Base-by-base conservation (phyloP, 2,113 vertebrate species). In the Cyanoderma ruficeps region DNA sequence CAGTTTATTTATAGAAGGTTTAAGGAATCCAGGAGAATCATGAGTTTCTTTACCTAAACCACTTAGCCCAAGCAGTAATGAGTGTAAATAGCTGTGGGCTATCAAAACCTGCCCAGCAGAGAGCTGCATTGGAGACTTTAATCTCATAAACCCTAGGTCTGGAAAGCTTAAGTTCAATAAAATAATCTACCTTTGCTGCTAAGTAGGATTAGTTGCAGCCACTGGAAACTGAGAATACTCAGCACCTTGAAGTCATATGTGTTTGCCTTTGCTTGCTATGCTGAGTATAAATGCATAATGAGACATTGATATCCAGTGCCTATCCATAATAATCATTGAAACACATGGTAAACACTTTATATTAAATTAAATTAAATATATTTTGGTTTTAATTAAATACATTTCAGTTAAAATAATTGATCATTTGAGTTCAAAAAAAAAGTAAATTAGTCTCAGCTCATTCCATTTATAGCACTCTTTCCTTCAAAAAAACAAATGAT, bases 141-240 rank as follows among this genome's bases (percentile, higher is more conserved):
- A 71, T 94, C 87, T 84, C 65, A 60, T 87, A 84, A 91, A 78
- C 44, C 65, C n/a, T 61, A 77, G 30, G 39, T 59, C 33, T 88
- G 53, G 41, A 89, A 77, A 63, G 27, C 47, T 96, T 88, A 82
- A 78, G 10, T 84, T 85, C 65, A 77, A 35, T 93, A 71, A 88
- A 90, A 84, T 93, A 87, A 92, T 82, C 76, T 92, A 49, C 15
- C 55, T 91, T 87, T 82, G 28, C 57, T 91, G 65, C 69, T 94
- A 67, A 83, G 79, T 56, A 96, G 90, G 79, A 88, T 96, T 93
- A 96, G 78, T 70, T 91, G 79, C n/a, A 85, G 68, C 42, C 67
- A 60, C 53, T 63, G 83, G 87, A 93, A 93, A 9, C 37, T 81
- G 42, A 76, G 28, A 90, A 46, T 72, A 18, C 39, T 86, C 39